Percentiles rank a stretch among this genome's conserved stretches.
These are phyloP conservation scores for Phenganax marumi DNA, from an alignment of 92 coral and sea anemone genomes.

Conservation along the genomic window DNA sequence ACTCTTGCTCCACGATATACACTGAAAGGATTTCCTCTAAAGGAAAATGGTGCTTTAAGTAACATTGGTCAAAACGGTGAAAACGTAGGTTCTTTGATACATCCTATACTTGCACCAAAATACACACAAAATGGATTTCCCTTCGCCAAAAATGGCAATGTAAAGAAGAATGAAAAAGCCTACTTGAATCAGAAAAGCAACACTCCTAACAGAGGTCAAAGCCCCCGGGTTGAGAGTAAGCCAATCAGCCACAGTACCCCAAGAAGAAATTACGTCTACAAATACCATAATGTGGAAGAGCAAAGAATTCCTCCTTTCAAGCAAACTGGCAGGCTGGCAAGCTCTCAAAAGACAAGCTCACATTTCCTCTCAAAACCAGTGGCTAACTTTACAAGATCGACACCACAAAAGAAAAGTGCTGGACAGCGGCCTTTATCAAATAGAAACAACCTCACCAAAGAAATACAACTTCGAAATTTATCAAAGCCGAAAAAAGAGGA, in stretches of 20 bases:
- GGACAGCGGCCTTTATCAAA: not conserved
- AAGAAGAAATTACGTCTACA: constrained; percentile 18
- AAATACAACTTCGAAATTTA: not conserved
- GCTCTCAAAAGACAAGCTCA: not conserved
- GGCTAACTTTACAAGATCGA: not conserved
- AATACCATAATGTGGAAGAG: not conserved
- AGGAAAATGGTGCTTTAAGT: not conserved
- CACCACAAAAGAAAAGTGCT: not conserved
- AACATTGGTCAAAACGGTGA: not conserved
- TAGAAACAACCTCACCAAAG: not conserved
- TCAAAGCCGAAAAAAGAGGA: not conserved
- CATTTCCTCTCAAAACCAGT: not conserved
- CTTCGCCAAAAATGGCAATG: not conserved
- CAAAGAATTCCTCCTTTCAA: not conserved
- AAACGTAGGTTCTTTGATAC: not conserved
- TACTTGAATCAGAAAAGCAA: not conserved
- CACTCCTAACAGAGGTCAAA: constrained; percentile 1
- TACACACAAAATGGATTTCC: not conserved
- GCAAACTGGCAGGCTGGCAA: not conserved
- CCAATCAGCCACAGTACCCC: not conserved
- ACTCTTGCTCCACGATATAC: not conserved
- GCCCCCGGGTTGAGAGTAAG: not conserved
- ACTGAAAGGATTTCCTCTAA: not conserved
- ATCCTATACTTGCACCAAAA: not conserved
- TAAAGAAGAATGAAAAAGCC: not conserved